Evolutionary conservation across 1,140 invertebrate genomes (phyloP).

Genomic region (Dryas iulia): DNA sequence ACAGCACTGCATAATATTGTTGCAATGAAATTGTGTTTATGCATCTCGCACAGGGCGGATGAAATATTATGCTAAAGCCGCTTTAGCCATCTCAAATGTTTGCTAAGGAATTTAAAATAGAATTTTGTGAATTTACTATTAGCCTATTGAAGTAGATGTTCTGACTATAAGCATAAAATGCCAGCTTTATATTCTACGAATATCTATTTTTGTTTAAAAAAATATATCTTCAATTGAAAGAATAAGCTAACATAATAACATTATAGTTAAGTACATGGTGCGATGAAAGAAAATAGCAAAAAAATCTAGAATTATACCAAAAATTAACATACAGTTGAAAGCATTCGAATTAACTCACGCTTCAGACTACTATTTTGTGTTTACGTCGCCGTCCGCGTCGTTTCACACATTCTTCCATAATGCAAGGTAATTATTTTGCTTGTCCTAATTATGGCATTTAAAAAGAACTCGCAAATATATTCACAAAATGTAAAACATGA

Average conservation of each 20-base stretch:
- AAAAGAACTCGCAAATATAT: background rate
- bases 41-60: slow-evolving; percentile 5
- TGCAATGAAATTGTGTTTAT: slow-evolving; percentile 7
- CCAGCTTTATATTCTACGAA: background rate
- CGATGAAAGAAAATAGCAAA: no score
- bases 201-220: no score
- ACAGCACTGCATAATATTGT: slow-evolving; percentile 16
- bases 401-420: slow-evolving; percentile 1
- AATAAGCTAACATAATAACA: no score
- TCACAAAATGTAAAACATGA: background rate
- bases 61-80: background rate
- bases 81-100: background rate
- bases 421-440: background rate
- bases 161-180: background rate
- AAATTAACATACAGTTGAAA: background rate
- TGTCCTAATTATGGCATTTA: background rate
- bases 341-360: background rate
- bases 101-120: slow-evolving; percentile 2
- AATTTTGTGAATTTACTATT: background rate
- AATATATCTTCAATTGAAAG: no score
- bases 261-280: no score
- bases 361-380: background rate
- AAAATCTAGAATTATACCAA: background rate
- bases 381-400: background rate
- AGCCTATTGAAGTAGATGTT: background rate